Conservation (phyloP, 2,888 invertebrate genomes). For the Lasioglossum calceatum region DNA sequence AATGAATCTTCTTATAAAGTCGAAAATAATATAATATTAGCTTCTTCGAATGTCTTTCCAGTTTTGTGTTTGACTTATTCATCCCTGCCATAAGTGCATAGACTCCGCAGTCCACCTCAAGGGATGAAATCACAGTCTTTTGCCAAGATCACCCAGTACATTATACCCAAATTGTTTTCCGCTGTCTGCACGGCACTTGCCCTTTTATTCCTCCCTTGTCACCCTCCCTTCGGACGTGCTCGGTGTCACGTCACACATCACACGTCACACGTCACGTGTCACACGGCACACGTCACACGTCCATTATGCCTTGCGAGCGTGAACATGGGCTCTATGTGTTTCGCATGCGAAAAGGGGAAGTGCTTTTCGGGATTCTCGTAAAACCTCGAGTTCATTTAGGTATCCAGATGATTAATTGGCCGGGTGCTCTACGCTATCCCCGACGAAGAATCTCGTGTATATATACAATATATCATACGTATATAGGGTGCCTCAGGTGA, state of each 20-base stretch:
- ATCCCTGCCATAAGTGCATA: neutral
- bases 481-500: too few species aligned
- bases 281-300: neutral
- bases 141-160: neutral
- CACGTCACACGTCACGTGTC: neutral
- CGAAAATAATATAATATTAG: too few species aligned
- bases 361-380: conserved; percentile 15
- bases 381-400: conserved; percentile 7
- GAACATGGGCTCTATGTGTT: conserved; percentile 27
- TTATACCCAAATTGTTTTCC: neutral
- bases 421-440: neutral
- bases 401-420: neutral
- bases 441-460: neutral
- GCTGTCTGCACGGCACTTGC: conserved; percentile 19
- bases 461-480: too few species aligned
- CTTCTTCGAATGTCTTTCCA: too few species aligned
- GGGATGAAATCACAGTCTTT: neutral
- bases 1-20: too few species aligned
- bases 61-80: neutral
- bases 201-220: conserved; percentile 21
- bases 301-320: conserved; percentile 29
- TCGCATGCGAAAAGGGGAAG: conserved; percentile 1
- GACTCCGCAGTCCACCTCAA: neutral
- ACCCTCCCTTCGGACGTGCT: conserved; percentile 1
- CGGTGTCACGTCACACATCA: conserved; percentile 5